phyloP scores from a whole-genome alignment of 2,888 invertebrate genomes.

The Tuberolachnus salignus region DNA sequence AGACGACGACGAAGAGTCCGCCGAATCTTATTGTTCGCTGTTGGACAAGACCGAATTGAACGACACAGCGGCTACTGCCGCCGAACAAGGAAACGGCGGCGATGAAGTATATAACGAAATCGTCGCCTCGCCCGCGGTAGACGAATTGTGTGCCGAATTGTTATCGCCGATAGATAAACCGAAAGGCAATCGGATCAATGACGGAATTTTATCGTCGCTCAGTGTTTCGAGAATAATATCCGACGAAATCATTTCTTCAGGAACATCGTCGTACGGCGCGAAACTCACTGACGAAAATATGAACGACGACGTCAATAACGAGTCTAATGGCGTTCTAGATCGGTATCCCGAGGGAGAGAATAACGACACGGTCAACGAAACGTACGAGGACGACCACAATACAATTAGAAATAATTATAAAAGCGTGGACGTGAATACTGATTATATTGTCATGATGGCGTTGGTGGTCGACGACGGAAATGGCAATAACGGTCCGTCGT shows the following conservation, averaged over 20 bases:
- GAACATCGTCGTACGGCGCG: background rate
- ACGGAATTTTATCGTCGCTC: conserved; percentile 20
- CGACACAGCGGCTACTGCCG: background rate
- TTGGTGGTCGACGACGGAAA: background rate
- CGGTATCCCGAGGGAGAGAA: background rate
- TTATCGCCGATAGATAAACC: background rate
- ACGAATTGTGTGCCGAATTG: background rate
- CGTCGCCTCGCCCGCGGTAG: background rate
- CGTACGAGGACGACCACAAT: background rate
- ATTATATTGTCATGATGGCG: conserved; percentile 36
- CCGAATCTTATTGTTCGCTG: conserved; percentile 19
- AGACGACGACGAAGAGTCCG: background rate
- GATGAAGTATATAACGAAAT: background rate
- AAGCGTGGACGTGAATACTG: background rate
- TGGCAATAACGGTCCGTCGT: too few species aligned
- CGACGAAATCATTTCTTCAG: background rate
- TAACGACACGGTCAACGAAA: background rate
- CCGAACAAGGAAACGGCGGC: background rate
- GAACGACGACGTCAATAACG: background rate
- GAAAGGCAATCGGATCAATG: background rate
- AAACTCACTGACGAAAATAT: background rate
- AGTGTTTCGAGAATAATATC: background rate
- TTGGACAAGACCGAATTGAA: background rate
- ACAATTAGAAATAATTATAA: background rate
- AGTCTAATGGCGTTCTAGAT: background rate